Conservation (phyloP, 2,113 vertebrate species). For the Larimichthys polyactis region DNA sequence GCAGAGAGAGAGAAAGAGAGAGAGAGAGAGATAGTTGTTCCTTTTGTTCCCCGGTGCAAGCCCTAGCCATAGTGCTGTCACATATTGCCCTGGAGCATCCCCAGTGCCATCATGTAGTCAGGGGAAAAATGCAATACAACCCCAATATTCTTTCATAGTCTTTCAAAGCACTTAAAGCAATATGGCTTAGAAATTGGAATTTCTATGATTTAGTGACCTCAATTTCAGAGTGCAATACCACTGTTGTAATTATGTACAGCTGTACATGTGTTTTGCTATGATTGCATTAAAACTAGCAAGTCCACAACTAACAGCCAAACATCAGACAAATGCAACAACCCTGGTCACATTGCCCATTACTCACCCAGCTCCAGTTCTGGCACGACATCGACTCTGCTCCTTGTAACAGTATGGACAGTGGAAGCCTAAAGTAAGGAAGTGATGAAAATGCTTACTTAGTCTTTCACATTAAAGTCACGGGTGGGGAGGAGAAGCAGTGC, state of each 20-base stretch:
- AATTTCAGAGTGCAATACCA: too few species aligned
- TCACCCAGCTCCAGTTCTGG: too few species aligned
- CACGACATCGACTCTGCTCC: too few species aligned
- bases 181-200: too few species aligned
- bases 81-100: constrained; percentile 33
- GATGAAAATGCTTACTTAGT: constrained; percentile 69
- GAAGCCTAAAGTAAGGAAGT: constrained; percentile 40
- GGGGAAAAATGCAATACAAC: constrained; percentile 24
- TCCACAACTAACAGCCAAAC: too few species aligned
- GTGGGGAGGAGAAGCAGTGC: constrained; percentile 47
- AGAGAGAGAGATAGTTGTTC: constrained; percentile 37
- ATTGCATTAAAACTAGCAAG: too few species aligned
- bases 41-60: constrained; percentile 33
- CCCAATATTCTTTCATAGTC: constrained; percentile 2
- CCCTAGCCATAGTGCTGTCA: constrained; percentile 20
- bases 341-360: too few species aligned
- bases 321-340: too few species aligned
- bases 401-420: constrained; percentile 7
- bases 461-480: constrained; percentile 60
- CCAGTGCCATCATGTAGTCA: constrained; percentile 12
- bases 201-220: too few species aligned
- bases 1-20: constrained; percentile 2
- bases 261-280: too few species aligned
- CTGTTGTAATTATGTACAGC: too few species aligned
- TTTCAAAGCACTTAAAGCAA: constrained; percentile 27